Evolutionary conservation across 2,797 vertebrate genomes (phyloP).

Genomic region (Neopelma chrysocephalum): DNA sequence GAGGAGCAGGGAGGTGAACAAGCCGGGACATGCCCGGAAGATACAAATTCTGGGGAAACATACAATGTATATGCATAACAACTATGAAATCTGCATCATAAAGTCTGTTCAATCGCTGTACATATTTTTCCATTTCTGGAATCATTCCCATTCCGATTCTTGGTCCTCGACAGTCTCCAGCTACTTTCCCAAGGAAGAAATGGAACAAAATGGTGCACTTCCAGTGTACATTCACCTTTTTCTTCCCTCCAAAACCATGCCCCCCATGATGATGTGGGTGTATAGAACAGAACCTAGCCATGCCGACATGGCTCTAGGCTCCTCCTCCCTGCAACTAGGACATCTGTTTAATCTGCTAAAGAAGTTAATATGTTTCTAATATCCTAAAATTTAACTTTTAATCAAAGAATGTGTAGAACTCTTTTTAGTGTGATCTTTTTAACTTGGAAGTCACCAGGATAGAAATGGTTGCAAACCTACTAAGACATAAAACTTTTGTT

Average conservation of each 20-base stretch:
- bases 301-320: fast-evolving
- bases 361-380: background rate
- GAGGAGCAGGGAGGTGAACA: no score
- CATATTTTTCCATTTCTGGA: no score
- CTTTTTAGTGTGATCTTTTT: background rate
- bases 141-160: no score
- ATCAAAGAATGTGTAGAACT: background rate
- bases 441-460: background rate
- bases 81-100: no score
- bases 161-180: no score
- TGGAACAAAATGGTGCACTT: background rate
- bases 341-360: background rate
- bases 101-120: no score
- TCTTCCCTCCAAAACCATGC: background rate
- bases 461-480: background rate
- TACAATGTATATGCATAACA: no score
- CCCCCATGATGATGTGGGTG: background rate
- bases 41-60: no score
- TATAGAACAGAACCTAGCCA: background rate
- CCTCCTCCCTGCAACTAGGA: fast-evolving
- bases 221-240: background rate
- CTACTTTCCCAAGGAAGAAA: background rate
- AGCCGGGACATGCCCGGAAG: no score
- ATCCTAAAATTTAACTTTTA: background rate
- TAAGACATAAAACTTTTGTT: background rate